Conservation (phyloP, 2,113 vertebrate species). For the Ceyx melanurus region DNA sequence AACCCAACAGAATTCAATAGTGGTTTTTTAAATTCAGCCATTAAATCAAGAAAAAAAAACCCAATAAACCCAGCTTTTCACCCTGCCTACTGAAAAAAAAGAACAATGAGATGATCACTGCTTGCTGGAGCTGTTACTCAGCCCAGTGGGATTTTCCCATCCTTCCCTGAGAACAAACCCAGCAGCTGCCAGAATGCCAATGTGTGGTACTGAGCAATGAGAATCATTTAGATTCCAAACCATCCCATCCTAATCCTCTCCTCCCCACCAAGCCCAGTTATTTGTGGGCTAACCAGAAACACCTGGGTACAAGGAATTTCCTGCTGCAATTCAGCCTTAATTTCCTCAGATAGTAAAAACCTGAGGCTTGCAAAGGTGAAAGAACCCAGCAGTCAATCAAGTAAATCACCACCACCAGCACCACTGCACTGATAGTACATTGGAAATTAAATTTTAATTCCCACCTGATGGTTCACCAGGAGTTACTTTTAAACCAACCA, state of each 20-base stretch:
- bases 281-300: conserved; percentile 82
- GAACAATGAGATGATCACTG: conserved; percentile 34
- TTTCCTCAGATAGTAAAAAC: conserved; percentile 86
- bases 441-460: conserved; percentile 88
- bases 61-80: conserved; percentile 33
- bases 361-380: conserved; percentile 81
- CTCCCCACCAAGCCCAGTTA: conserved; percentile 67
- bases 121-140: conserved; percentile 40
- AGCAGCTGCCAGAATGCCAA: conserved; percentile 53
- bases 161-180: conserved; percentile 35
- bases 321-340: conserved; percentile 85
- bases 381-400: conserved; percentile 84
- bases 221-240: conserved; percentile 71
- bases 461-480: conserved; percentile 78
- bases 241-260: conserved; percentile 66
- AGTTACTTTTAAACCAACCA: conserved; percentile 72
- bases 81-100: conserved; percentile 14
- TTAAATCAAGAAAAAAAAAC: background rate
- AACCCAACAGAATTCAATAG: background rate
- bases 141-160: conserved; percentile 56
- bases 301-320: conserved; percentile 87
- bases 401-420: conserved; percentile 77
- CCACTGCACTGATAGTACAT: conserved; percentile 73
- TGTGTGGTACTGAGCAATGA: conserved; percentile 41
- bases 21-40: conserved; percentile 10